Evolutionary conservation across 2,113 vertebrate genomes (phyloP).

Genomic region (Nycticryphes semicollaris): DNA sequence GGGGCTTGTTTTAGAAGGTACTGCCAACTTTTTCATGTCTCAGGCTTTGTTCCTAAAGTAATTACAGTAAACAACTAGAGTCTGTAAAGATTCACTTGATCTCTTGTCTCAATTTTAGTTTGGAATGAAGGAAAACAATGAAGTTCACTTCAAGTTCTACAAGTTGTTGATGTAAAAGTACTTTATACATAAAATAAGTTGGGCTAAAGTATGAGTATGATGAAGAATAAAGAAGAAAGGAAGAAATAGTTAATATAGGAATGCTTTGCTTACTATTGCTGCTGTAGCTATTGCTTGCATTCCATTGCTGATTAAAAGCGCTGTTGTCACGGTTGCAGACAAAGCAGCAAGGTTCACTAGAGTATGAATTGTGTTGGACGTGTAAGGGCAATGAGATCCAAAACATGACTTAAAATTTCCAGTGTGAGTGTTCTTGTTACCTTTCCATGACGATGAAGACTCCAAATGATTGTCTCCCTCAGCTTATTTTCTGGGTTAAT

Average conservation of each 20-base stretch:
- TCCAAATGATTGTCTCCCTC: background rate
- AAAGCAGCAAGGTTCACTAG: background rate
- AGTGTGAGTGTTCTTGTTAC: background rate
- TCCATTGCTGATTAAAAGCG: constrained; percentile 25
- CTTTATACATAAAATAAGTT: background rate
- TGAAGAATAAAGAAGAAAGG: background rate
- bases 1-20: background rate
- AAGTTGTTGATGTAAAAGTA: background rate
- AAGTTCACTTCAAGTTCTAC: background rate
- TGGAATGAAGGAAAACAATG: background rate
- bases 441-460: background rate
- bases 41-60: background rate
- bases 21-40: background rate
- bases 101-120: background rate
- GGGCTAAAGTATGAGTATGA: background rate
- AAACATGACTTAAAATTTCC: background rate
- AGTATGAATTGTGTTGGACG: background rate
- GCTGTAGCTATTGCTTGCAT: constrained; percentile 33
- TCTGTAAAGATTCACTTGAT: background rate
- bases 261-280: background rate
- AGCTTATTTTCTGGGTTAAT: background rate
- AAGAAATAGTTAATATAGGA: background rate
- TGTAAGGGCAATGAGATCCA: background rate
- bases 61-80: background rate
- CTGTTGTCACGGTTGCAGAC: background rate